Base-by-base conservation (phyloP, 2,888 invertebrate genomes). In the Nephrocerus scutellatus region DNA sequence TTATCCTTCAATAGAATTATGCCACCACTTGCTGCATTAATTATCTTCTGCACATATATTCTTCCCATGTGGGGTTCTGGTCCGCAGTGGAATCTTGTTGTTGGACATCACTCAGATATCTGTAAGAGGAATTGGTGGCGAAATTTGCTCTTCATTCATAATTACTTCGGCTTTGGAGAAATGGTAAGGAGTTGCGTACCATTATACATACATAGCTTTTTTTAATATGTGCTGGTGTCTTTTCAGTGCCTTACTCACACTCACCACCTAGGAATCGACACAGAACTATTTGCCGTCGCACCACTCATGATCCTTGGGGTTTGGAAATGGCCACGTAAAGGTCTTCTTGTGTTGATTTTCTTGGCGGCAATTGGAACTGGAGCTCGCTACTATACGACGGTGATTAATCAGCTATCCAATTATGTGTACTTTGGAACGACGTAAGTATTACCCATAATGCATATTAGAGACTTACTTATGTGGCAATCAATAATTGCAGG, bases 91-190 rank as follows among this genome's bases (percentile, higher is more conserved):
- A 79, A 79, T 54, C 66, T 78, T 13, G 80, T 81, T 1, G 75
- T 82, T 6, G 74, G 74, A 0, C 76, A 80, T 51, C 80, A 82
- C 58, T 75, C 81, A 0, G 72, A 77, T 30, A 75, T 80, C 38
- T 82, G 82, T 60, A 79, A 80, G 58, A 68, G 71, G 52, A 72
- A 77, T 39, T 80, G 81, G 80, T 82, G 81, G 82, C 72, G 77
- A 52, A 82, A 81, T 55, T 67, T 82, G 44, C 60, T 82, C 1
- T 82, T 81, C 49, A 79, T 82, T 37, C 82, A 82, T 54, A 82
- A 82, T 59, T 82, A 80, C 56, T 82, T 77, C 54, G 82, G 82
- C 25, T 82, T 82, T 53, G 74, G 78, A 53, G 75, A 81, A 52
- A 81, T 82, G 79, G 79, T 78, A 66, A 54, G 55, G 46, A n/a